Conservation (phyloP, 1,140 invertebrate genomes). For the Aphis gossypii region DNA sequence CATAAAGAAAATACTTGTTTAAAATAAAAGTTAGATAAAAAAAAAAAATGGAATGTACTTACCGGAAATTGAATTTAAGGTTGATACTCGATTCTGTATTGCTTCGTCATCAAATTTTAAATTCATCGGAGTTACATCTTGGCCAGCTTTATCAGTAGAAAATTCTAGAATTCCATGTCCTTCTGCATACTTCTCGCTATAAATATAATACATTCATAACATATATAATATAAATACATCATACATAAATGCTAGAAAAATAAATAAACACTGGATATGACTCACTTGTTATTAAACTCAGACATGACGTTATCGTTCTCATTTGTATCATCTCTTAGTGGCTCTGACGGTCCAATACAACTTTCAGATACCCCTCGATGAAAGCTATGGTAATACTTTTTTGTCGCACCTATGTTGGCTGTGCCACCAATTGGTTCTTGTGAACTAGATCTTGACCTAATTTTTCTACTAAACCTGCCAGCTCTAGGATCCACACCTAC, state of each 20-base stretch:
- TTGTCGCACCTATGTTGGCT: slow-evolving; percentile 39
- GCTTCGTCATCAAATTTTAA: slow-evolving; percentile 76
- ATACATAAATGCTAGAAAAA: not conserved
- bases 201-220: slow-evolving; percentile 52
- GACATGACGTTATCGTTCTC: slow-evolving; percentile 49
- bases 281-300: slow-evolving; percentile 49
- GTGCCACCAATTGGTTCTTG: slow-evolving; percentile 62
- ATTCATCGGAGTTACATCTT: slow-evolving; percentile 86
- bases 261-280: not conserved
- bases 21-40: not conserved
- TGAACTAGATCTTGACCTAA: slow-evolving; percentile 64
- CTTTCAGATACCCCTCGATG: slow-evolving; percentile 47
- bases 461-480: slow-evolving; percentile 61
- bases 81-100: slow-evolving; percentile 71
- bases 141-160: slow-evolving; percentile 85
- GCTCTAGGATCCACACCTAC: slow-evolving; percentile 71
- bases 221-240: not conserved
- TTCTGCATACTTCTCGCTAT: slow-evolving; percentile 65
- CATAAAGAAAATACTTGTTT: not conserved
- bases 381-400: slow-evolving; percentile 52
- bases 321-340: slow-evolving; percentile 26
- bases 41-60: slow-evolving; percentile 60
- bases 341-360: slow-evolving; percentile 47
- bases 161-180: slow-evolving; percentile 83
- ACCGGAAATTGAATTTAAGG: slow-evolving; percentile 79